Evolutionary conservation across 1,140 invertebrate genomes (phyloP), one percentile per base, ranked within the genome.

Genomic region (Bilobella aurantiaca): DNA sequence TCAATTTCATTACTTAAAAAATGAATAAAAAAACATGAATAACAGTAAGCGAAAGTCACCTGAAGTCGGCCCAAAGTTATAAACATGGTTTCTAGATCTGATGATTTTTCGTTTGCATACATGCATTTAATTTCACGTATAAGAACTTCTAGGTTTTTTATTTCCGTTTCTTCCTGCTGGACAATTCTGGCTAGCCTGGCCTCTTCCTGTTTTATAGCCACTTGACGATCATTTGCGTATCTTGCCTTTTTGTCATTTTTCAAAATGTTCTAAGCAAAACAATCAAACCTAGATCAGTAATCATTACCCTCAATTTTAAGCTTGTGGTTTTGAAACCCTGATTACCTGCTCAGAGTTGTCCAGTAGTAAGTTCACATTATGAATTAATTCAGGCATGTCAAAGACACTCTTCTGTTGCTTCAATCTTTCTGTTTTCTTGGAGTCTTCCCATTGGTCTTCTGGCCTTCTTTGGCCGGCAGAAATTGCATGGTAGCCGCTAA

Each of bases 401-500:
- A 86, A 86, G 58, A 76, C 71, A 3, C 73, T 42, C 64, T 72
- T 69, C 65, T 71, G 27, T 29, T 25, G 30, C 1, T 21, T 3
- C 1, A 57, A 27, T 64, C 29, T 57, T 16, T 64, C 49, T 2
- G 25, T 2, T 30, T 18, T 27, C 3, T 25, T n/a, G 25, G 63
- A 42, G 1, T 37, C 25, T 53, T 67, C 65, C 62, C 74, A 78
- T 61, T 83, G 80, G 62, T 83, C 82, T 1, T 77, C 78, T 76
- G 59, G 66, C 81, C 71, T 82, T 79, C 82, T 83, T 76, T 83
- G 82, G 76, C 82, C 81, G n/a, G n/a, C n/a, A 76, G 82, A 77
- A 80, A 87, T 86, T 0, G 94, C 93, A 79, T 96, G 93, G 77
- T 97, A 98, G 16, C 94, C 93, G 76, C 91, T 93, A 0, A 99